Conservation (phyloP, 2,888 invertebrate species). For the Nemurella pictetii region DNA sequence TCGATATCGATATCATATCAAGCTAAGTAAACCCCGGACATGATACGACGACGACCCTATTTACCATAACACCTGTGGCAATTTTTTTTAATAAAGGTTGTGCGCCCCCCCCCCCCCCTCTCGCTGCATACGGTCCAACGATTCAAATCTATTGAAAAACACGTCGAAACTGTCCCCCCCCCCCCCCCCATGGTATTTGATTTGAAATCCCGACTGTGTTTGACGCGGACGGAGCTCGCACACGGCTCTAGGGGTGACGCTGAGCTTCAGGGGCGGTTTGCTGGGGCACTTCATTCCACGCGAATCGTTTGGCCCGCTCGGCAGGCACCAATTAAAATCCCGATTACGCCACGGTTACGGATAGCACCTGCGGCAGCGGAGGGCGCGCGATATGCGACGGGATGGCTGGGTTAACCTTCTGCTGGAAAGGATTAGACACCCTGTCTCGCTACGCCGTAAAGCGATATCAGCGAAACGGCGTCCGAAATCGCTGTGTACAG, state of each 20-base stretch:
- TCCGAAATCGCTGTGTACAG: neutral
- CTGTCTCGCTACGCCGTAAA: neutral
- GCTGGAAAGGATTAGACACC: neutral
- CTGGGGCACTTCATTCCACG: neutral
- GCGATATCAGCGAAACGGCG: neutral
- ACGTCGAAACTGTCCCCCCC: neutral
- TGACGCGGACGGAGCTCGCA: too few relatives aligned
- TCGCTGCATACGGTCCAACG: neutral
- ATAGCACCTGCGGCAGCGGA: neutral
- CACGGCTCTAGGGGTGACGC: too few relatives aligned
- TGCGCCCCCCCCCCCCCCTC: neutral
- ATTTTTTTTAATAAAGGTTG: neutral
- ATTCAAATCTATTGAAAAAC: constrained; percentile 7
- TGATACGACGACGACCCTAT: neutral
- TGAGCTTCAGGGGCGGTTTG: too few relatives aligned
- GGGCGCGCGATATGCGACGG: neutral
- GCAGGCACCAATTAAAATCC: constrained; percentile 14
- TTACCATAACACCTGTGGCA: constrained; percentile 16
- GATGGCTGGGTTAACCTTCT: neutral
- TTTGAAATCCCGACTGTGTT: neutral
- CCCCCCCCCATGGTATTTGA: neutral
- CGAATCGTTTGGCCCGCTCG: neutral
- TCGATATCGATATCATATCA: neutral
- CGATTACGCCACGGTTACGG: neutral
- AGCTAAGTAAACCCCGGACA: neutral